Base-by-base conservation (phyloP, 2,113 vertebrate genomes). In the Pluvianellus socialis region DNA sequence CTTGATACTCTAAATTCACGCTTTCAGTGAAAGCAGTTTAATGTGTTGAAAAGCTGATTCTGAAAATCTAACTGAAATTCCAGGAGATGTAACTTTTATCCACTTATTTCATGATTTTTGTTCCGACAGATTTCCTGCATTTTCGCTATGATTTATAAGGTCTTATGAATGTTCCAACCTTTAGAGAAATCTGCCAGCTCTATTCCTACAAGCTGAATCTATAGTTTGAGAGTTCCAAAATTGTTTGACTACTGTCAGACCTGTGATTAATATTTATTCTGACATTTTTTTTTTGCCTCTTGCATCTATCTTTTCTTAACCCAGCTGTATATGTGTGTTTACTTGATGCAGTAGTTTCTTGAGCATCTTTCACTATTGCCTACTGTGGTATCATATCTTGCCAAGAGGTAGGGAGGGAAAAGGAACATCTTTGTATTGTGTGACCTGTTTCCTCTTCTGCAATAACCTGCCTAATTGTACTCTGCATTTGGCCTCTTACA, bases 371-470 rank as follows among this genome's bases (percentile, higher is more conserved):
- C 88, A 21, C 22, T 96, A 42, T 68, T 97, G 73, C 72, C 70
- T 97, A 85, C 73, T 93, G 68, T 96, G 88, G 53, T 86, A 82
- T 90, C 74, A 67, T 44, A 38, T 90, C 85, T 95, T 96, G 96
- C 72, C 96, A 98, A 97, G 84, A 88, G 79, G 65, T 26, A 67
- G 33, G 61, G 52, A 84, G 23, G 21, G 15, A 20, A 49, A 84
- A 70, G 95, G 84, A 96, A 77, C 70, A 88, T 88, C 88, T 96
- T 89, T 91, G 59, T 81, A 50, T 86, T 94, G 86, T 92, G 94
- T 94, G 97, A 97, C 90, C 90, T 88, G 77, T 95, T 96, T 97
- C 91, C 96, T 95, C 47, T 85, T 91, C 94, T 97, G 79, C 77
- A 95, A 70, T 63, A 96, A 66, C 56, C 73, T 71, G 49, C 81